phyloP scores from a whole-genome alignment of 2,888 invertebrate species.

The Dynastes maya region DNA sequence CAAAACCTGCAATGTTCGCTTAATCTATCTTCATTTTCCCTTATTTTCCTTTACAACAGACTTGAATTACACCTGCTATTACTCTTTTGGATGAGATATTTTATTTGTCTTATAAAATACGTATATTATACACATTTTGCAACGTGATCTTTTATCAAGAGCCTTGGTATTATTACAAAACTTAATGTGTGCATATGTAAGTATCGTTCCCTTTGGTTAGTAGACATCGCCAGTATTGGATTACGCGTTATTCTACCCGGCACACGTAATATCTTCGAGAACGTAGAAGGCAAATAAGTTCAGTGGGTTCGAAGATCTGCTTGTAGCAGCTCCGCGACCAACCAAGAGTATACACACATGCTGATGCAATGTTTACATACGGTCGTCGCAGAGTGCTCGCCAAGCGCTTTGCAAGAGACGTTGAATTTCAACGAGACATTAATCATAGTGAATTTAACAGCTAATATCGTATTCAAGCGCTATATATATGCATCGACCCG shows the following conservation, averaged over 20 bases:
- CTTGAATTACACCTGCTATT: too few species aligned
- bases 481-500: background rate
- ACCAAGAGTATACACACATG: constrained; percentile 14
- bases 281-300: constrained; percentile 21
- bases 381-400: constrained; percentile 4
- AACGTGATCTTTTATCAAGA: constrained; percentile 17
- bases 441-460: constrained; percentile 31
- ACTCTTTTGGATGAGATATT: too few species aligned
- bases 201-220: constrained; percentile 21
- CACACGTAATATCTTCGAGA: constrained; percentile 11
- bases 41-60: too few species aligned
- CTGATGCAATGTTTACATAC: constrained; percentile 27
- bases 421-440: constrained; percentile 30
- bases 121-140: background rate
- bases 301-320: constrained; percentile 17
- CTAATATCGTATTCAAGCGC: constrained; percentile 9
- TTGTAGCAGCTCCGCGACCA: background rate
- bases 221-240: background rate
- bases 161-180: background rate
- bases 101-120: too few species aligned
- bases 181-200: background rate
- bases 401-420: constrained; percentile 14
- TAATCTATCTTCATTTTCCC: too few species aligned
- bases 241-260: constrained; percentile 21
- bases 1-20: too few species aligned